Base-by-base conservation (phyloP, 2,113 vertebrate species). In the Hucho hucho region DNA sequence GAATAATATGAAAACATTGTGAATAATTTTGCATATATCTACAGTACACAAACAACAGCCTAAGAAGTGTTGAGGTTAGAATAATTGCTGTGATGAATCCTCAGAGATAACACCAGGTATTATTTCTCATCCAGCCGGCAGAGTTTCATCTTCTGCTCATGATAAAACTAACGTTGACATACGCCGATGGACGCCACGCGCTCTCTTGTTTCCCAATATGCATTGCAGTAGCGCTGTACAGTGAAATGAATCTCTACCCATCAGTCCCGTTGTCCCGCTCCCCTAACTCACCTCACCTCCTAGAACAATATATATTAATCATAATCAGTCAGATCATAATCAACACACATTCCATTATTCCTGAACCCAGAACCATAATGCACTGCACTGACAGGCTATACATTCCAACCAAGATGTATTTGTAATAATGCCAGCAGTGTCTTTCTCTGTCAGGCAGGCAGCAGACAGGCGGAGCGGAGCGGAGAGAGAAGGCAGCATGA, bases 381-480 rank as follows among this genome's bases (percentile, higher is more conserved):
- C 81, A 86, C 53, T 71, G 70, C 77, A 79, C 81, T 83, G 88
- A 87, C 88, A 86, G 87, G 76, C 85, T 84, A 87, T 92, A 90
- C 91, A 91, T 92, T 91, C 85, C 87, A 80, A 91, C 84, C 83
- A 83, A 89, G 90, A 88, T 90, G 89, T 91, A 88, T 92, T 90
- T 92, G 89, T 86, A 89, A 90, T 88, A 90, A 91, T 73, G 89
- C 79, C 85, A 78, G 78, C 69, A 49, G 76, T 84, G 80, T 79
- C 72, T 82, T 75, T 84, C 75, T 88, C 85, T 85, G 69, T 75
- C 72, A 46, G 68, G 20, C 72, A 84, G 78, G 83, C 82, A 84
- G 80, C 79, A 74, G 79, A 84, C 47, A 72, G 37, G 37, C 0
- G 1, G 32, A 70, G 46, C 58, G 1, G 63, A 75, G 78, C 56